Percentiles rank a stretch among this genome's conserved stretches.
phyloP scores from a whole-genome alignment of 1,140 invertebrate species.

The Watersipora subatra region DNA sequence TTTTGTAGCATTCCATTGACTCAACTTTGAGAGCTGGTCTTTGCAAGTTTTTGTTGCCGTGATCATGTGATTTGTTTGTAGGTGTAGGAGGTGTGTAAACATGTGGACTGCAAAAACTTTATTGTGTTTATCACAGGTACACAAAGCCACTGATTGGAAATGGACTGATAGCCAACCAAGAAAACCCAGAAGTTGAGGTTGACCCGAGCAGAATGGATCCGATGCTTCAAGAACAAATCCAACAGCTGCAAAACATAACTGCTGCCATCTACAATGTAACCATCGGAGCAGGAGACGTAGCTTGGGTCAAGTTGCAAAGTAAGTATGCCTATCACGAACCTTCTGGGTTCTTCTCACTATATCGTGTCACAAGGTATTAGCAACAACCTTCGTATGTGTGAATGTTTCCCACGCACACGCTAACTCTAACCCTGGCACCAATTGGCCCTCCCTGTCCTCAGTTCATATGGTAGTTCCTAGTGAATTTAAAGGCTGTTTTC shows the following conservation, averaged over 20 bases:
- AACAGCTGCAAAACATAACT: background rate
- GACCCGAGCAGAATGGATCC: background rate
- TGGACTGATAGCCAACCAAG: background rate
- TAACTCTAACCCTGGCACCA: too few relatives aligned
- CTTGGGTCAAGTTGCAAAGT: background rate
- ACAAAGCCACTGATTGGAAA: background rate
- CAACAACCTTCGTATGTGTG: too few relatives aligned
- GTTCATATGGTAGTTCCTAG: too few relatives aligned
- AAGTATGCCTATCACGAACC: too few relatives aligned
- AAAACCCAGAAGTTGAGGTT: background rate
- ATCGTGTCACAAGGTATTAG: too few relatives aligned
- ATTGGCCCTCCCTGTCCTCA: too few relatives aligned
- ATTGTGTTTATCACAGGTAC: background rate
- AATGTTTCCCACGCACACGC: too few relatives aligned
- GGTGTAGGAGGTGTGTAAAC: background rate
- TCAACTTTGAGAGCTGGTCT: too few relatives aligned
- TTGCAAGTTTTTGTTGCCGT: background rate
- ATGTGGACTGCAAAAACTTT: too few relatives aligned
- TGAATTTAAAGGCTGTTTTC: too few relatives aligned
- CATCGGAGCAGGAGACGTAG: background rate
- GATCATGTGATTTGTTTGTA: background rate
- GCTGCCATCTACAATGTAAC: background rate
- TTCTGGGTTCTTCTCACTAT: too few relatives aligned
- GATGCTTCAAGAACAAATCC: background rate
- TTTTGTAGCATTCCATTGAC: too few relatives aligned